Base-by-base conservation (phyloP, 2,888 invertebrate species). In the Odiellus spinosus region DNA sequence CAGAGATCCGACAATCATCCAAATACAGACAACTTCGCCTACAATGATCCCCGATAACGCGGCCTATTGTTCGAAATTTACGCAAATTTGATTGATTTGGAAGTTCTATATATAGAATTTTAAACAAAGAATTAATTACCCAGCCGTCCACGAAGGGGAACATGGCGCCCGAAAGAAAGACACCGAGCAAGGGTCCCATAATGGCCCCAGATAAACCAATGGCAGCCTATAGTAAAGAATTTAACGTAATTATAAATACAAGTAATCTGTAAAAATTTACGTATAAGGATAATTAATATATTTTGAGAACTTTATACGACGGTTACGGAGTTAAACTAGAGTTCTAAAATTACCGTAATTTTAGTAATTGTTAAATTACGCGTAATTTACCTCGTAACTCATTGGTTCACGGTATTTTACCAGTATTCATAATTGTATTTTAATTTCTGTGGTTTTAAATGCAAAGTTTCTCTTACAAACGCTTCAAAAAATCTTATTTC, bases 181-280 rank as follows among this genome's bases (percentile, higher is more conserved):
- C 39, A 8, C 51, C 53, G 15, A 53, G 44, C 46, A 53, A 32
- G 4, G 53, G 53, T 19, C 53, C 53, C 15, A 46, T 44, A 3
- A 53, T 21, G 8, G 52, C 52, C 6, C 53, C 53, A 14, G 53
- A 48, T 38, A 53, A 42, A 3, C 52, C 51, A 42, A 53, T 52
- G n/a, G 53, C 53, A 18, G 53, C 53, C 46, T 51, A 34, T 19
- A 47, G n/a, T n/a, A n/a, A n/a, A n/a, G n/a, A n/a, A n/a, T n/a
- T n/a, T n/a, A n/a, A n/a, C 8, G 26, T 26, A 26, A 8, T 26
- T 26, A 26, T 42, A 19, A 33, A n/a, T 40, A n/a, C 10, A n/a
- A 11, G 10, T 40, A 14, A 40, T 40, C 14, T n/a, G 14, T 14
- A 2, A 34, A n/a, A n/a, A n/a, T n/a, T n/a, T n/a, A n/a, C n/a